These are phyloP conservation scores for Trachemys scripta DNA, from an alignment of 2,113 vertebrate genomes.

Conservation along the genomic window DNA sequence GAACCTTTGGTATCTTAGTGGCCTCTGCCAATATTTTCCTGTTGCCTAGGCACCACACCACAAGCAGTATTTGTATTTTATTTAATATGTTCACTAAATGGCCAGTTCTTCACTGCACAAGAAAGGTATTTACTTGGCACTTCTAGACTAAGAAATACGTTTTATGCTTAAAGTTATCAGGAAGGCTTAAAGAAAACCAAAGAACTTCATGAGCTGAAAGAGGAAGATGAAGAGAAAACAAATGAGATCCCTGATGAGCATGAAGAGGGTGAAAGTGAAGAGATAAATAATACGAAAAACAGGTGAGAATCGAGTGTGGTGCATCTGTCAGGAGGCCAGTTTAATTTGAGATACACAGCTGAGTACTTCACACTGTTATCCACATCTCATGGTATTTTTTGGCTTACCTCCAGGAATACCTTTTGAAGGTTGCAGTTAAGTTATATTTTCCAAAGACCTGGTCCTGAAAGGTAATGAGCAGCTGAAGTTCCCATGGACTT, in stretches of 20 bases:
- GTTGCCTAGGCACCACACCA: constrained; percentile 43
- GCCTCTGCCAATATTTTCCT: constrained; percentile 57
- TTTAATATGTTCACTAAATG: not conserved
- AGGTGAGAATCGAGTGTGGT: constrained; percentile 71
- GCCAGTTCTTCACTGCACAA: not conserved
- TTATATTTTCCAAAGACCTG: not conserved
- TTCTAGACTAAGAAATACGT: constrained; percentile 22
- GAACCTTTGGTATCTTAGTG: not conserved
- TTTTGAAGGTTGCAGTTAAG: not conserved
- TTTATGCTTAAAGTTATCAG: constrained; percentile 78
- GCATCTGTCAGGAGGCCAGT: not conserved
- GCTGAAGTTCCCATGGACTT: not conserved
- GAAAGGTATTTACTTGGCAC: not conserved
- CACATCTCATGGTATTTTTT: not conserved
- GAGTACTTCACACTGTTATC: not conserved
- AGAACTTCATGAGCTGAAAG: constrained; percentile 81
- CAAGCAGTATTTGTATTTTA: not conserved
- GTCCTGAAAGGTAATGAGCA: not conserved
- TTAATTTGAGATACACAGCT: not conserved
- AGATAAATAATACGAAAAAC: constrained; percentile 76
- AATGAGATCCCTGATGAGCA: constrained; percentile 73
- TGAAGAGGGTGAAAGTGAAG: constrained; percentile 76
- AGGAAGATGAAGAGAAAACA: constrained; percentile 82
- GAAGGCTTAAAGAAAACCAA: constrained; percentile 85
- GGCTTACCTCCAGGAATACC: not conserved